Evolutionary conservation across 2,888 invertebrate species (phyloP), one percentile per base, ranked within the genome.

Genomic region (Prosopocoilus inquinatus): DNA sequence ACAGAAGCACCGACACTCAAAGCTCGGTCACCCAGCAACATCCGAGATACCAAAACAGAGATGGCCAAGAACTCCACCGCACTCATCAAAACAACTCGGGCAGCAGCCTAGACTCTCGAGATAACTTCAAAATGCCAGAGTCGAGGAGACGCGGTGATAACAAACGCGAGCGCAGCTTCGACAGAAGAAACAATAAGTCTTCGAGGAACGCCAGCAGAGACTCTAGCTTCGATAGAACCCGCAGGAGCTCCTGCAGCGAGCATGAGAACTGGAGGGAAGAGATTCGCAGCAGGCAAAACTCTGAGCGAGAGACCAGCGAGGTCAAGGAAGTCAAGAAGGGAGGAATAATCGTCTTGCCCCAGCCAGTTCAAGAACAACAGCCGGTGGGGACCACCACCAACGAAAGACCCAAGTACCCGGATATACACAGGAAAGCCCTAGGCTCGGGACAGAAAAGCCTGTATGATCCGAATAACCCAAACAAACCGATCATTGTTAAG

Each of bases 401-500:
- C 4, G 66, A 67, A 34, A 59, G 60, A 12, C 65, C 66, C 3
- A 59, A 52, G 45, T 61, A 59, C 45, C 62, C 63, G 1, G 63
- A 64, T 43, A 56, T 61, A 12, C 52, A 53, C 16, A 50, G 62
- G 39, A 65, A 65, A 54, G 47, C 59, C 0, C 34, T 56, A 20
- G 60, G 58, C 35, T 53, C 64, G 9, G 64, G 63, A 2, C 79
- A 80, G 62, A 80, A 81, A 64, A 82, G 80, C 11, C 73, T 86
- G 4, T 86, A 80, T 64, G 84, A 86, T 73, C 85, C 83, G 1
- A 82, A 82, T 63, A 86, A 86, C 73, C 86, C 86, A 1, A 83
- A 83, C 56, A 88, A 86, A 77, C 89, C 89, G 13, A 90, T 90
- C 60, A 82, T 89, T 63, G 83, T 89, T 56, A 84, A 84, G 66